These are phyloP conservation scores for Diaperis boleti DNA, from an alignment of 2,888 invertebrate genomes.

Conservation along the genomic window DNA sequence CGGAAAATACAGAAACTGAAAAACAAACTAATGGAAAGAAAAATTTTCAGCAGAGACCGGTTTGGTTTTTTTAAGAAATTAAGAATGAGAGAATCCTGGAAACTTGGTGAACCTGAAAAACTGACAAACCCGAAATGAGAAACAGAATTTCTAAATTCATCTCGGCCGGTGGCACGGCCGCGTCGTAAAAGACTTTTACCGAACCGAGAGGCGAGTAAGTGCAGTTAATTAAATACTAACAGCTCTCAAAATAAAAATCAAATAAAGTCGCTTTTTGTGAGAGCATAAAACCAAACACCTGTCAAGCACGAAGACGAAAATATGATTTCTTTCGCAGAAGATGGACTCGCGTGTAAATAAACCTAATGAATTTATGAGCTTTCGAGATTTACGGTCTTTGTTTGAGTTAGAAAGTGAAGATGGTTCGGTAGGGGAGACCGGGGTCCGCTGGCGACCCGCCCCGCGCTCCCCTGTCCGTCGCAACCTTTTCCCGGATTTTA, in stretches of 20 bases:
- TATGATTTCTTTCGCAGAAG: neutral
- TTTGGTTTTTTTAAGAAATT: no score
- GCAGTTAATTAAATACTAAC: conserved; percentile 7
- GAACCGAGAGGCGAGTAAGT: conserved; percentile 1
- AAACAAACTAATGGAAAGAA: no score
- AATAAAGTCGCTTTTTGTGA: neutral
- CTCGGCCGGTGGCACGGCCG: neutral
- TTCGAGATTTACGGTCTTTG: neutral
- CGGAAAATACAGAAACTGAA: no score
- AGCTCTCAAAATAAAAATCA: conserved; percentile 1
- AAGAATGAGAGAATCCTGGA: no score
- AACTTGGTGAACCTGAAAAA: no score
- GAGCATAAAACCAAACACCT: neutral
- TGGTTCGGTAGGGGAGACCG: no score
- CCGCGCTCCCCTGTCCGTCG: neutral
- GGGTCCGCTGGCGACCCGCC: no score
- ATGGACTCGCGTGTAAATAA: neutral
- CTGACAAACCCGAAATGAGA: no score
- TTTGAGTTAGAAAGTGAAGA: neutral
- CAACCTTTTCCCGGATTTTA: conserved; percentile 40
- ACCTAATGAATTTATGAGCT: neutral
- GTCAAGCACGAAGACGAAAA: neutral
- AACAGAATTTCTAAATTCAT: no score
- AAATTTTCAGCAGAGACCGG: no score
- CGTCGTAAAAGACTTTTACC: conserved; percentile 4